Percentiles rank a stretch among this genome's conserved stretches.
These are phyloP conservation scores for Brachyalestes nurse DNA, from an alignment of 2,797 vertebrate genomes.

Conservation along the genomic window DNA sequence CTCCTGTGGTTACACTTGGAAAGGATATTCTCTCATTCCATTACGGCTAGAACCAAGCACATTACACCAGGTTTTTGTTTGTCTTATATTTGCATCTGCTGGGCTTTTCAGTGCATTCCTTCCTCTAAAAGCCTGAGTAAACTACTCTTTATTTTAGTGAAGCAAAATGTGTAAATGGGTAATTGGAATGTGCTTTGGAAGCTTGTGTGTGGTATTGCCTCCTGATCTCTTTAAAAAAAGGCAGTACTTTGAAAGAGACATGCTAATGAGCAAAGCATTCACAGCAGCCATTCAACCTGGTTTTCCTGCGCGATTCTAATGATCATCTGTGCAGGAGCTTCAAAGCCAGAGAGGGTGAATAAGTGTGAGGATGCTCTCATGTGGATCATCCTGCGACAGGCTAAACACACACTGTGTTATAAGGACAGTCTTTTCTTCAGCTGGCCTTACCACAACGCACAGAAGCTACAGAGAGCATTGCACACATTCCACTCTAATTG, in stretches of 20 bases:
- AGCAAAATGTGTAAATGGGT: constrained; percentile 1
- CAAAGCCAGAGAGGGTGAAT: constrained; percentile 31
- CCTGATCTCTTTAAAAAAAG: background rate
- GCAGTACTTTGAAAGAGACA: background rate
- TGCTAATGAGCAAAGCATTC: background rate
- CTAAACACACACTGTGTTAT: constrained; percentile 35
- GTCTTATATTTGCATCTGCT: constrained; percentile 43
- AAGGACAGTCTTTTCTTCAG: constrained; percentile 29
- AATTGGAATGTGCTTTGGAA: constrained; percentile 7
- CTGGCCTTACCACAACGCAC: constrained; percentile 38
- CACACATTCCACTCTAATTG: constrained; percentile 67
- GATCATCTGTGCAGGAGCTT: constrained; percentile 35
- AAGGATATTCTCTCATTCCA: constrained; percentile 44
- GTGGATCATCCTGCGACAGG: constrained; percentile 41
- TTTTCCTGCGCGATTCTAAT: constrained; percentile 27
- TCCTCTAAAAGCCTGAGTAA: constrained; percentile 7
- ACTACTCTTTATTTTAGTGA: background rate
- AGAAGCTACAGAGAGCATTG: constrained; percentile 57
- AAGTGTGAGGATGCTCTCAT: constrained; percentile 39
- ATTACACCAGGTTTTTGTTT: constrained; percentile 39
- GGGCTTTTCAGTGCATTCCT: constrained; percentile 11
- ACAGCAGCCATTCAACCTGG: background rate
- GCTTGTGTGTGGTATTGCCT: background rate
- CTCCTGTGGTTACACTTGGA: constrained; percentile 32
- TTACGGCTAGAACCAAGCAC: constrained; percentile 33